Conservation (phyloP, 2,888 invertebrate genomes). For the Tetropium fuscum region DNA sequence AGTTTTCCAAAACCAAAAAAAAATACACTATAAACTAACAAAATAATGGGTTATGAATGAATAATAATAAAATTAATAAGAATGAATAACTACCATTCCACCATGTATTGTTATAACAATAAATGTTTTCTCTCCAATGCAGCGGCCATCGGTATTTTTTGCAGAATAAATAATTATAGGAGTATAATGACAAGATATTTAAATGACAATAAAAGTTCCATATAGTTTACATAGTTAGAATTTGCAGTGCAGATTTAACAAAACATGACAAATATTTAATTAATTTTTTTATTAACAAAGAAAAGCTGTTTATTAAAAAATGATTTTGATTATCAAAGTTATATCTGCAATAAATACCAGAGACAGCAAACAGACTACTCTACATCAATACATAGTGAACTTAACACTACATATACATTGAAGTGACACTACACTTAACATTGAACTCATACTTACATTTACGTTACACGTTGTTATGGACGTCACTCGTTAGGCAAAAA, state of each 20-base stretch:
- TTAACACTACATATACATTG: slow-evolving; percentile 47
- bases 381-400: slow-evolving; percentile 38
- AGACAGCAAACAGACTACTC: slow-evolving; percentile 12
- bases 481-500: slow-evolving; percentile 68
- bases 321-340: background rate
- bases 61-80: no score
- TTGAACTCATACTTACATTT: slow-evolving; percentile 65
- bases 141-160: slow-evolving; percentile 3
- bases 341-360: slow-evolving; percentile 6
- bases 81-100: slow-evolving; percentile 43
- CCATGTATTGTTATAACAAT: slow-evolving; percentile 34
- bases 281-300: no score
- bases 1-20: slow-evolving; percentile 60
- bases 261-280: no score
- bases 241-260: no score
- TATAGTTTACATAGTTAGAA: no score
- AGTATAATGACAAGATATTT: no score
- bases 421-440: no score
- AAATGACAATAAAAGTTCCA: no score
- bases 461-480: slow-evolving; percentile 64
- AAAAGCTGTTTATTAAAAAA: no score
- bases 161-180: background rate
- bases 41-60: slow-evolving; percentile 38
- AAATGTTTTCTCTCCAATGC: slow-evolving; percentile 5
- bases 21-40: slow-evolving; percentile 37